Percentiles rank a stretch among this genome's conserved stretches.
phyloP scores from a whole-genome alignment of 2,888 invertebrate genomes.

The Allophyes oxyacanthae region DNA sequence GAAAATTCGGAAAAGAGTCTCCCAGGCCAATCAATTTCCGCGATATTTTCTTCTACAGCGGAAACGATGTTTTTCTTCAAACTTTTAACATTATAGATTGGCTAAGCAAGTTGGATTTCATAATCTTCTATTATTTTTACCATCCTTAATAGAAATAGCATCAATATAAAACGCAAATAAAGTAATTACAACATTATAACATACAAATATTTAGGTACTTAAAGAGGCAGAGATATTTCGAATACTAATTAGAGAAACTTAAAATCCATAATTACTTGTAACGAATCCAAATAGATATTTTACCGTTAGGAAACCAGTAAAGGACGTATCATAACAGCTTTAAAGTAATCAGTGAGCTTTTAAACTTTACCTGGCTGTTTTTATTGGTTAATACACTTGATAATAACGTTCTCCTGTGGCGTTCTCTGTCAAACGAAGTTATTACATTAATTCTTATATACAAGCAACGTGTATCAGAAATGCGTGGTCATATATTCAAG shows the following conservation, averaged over 20 bases:
- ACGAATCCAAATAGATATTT: conserved; percentile 22
- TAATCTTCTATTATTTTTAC: background rate
- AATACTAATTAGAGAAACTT: conserved; percentile 32
- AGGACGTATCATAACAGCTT: conserved; percentile 40
- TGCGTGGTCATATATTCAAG: too few relatives aligned
- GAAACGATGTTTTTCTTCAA: too few relatives aligned
- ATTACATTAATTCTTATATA: too few relatives aligned
- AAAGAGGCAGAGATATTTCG: conserved; percentile 12
- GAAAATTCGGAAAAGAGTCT: too few relatives aligned
- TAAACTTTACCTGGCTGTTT: conserved; percentile 3
- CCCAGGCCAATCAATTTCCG: too few relatives aligned
- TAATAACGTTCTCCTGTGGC: conserved; percentile 19
- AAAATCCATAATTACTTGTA: conserved; percentile 36
- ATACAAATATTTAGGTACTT: conserved; percentile 8
- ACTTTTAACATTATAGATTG: too few relatives aligned
- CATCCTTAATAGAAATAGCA: background rate
- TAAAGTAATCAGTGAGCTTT: conserved; percentile 39
- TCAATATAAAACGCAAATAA: conserved; percentile 38
- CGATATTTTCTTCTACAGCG: too few relatives aligned
- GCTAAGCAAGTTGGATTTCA: too few relatives aligned
- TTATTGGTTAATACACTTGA: conserved; percentile 9
- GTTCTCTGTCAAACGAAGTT: background rate
- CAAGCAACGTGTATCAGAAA: too few relatives aligned
- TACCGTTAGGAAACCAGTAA: conserved; percentile 41
- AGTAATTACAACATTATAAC: conserved; percentile 11